phyloP scores from a whole-genome alignment of 1,140 invertebrate species.

The Drosophila saltans region DNA sequence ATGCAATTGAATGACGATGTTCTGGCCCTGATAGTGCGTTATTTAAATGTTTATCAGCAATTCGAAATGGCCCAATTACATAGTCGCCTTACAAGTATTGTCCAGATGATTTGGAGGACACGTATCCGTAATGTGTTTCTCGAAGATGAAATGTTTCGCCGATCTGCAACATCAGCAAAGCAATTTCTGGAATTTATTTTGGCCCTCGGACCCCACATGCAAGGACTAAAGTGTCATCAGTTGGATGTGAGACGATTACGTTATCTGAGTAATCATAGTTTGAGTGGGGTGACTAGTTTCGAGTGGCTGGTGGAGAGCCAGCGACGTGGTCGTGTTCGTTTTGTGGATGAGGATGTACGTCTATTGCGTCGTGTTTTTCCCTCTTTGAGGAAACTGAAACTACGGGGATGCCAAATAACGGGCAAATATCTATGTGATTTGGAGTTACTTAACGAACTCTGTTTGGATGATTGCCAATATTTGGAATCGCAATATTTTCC shows the following conservation, averaged over 20 bases:
- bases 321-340: slow-evolving; percentile 38
- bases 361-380: slow-evolving; percentile 60
- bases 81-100: slow-evolving; percentile 53
- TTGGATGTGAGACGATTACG: slow-evolving; percentile 61
- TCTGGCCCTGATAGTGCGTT: slow-evolving; percentile 56
- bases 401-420: slow-evolving; percentile 62
- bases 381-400: slow-evolving; percentile 49
- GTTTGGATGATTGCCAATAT: slow-evolving; percentile 68
- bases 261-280: slow-evolving; percentile 32
- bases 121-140: slow-evolving; percentile 56
- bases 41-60: slow-evolving; percentile 65
- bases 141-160: slow-evolving; percentile 47
- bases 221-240: slow-evolving; percentile 50
- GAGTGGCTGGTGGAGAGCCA: slow-evolving; percentile 51
- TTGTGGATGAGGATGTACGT: slow-evolving; percentile 70
- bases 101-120: slow-evolving; percentile 64
- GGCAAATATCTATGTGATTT: slow-evolving; percentile 66
- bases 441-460: slow-evolving; percentile 51
- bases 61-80: slow-evolving; percentile 62
- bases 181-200: slow-evolving; percentile 58
- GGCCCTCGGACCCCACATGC: slow-evolving; percentile 48
- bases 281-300: slow-evolving; percentile 39
- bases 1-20: slow-evolving; percentile 74
- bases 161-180: slow-evolving; percentile 26
- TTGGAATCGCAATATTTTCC: slow-evolving; percentile 69